phyloP scores from a whole-genome alignment of 2,888 invertebrate genomes.

The Rhagonycha lutea region DNA sequence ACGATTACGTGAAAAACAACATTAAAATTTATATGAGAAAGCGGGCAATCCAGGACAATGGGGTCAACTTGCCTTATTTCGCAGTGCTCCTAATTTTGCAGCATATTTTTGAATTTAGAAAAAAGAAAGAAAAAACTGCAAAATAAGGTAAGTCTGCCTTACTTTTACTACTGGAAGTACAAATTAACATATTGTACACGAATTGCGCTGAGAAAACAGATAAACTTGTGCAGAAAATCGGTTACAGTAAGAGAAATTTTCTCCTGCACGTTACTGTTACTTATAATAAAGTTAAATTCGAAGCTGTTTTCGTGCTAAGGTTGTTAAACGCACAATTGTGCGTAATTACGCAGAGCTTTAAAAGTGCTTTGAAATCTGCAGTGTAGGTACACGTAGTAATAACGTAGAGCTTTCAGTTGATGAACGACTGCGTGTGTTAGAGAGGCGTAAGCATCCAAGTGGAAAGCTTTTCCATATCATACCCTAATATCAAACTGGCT shows the following conservation, averaged over 20 bases:
- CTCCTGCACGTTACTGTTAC: not conserved
- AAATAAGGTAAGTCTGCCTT: no score
- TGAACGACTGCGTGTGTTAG: conserved; percentile 36
- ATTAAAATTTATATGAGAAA: no score
- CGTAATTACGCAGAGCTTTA: conserved; percentile 10
- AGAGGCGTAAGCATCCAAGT: conserved; percentile 30
- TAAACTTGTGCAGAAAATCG: no score
- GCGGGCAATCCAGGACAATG: no score
- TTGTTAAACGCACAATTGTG: conserved; percentile 15
- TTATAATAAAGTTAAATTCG: not conserved
- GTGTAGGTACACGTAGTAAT: conserved; percentile 15
- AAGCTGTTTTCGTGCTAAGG: not conserved
- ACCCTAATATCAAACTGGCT: conserved; percentile 35
- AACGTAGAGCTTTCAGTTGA: conserved; percentile 26
- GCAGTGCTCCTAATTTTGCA: no score
- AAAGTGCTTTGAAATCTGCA: conserved; percentile 5
- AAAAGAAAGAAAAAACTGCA: no score
- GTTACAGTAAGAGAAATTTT: not conserved
- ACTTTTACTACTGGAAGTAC: no score
- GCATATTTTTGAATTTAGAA: no score
- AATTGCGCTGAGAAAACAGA: no score
- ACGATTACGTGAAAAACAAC: no score
- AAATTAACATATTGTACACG: no score
- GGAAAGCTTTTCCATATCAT: conserved; percentile 38
- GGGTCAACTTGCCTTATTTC: no score